Evolutionary conservation across 2,797 vertebrate genomes (phyloP).

Genomic region (Heteromormyrus szaboi): DNA sequence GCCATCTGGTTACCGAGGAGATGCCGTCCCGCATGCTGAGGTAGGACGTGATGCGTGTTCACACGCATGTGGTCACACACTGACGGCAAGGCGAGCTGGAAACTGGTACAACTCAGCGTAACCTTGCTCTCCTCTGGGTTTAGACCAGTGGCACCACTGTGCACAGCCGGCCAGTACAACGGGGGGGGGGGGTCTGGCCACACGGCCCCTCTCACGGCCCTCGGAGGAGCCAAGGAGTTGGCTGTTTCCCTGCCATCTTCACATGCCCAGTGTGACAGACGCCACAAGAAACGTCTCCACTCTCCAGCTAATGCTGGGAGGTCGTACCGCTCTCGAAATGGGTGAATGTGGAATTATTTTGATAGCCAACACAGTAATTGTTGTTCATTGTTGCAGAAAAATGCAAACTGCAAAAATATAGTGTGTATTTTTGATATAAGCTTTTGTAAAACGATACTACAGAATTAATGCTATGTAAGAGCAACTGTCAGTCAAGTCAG

Average conservation of each 20-base stretch:
- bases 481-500: not conserved
- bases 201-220: not conserved
- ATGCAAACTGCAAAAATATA: not conserved
- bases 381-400: not conserved
- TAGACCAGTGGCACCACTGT: not conserved
- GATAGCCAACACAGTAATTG: not conserved
- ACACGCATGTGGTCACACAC: conserved; percentile 4
- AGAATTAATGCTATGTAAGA: not conserved
- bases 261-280: not conserved
- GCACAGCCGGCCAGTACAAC: not conserved
- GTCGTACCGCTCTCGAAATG: not conserved
- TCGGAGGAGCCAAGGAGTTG: not conserved
- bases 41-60: conserved; percentile 10
- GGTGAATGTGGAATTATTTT: not conserved
- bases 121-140: not conserved
- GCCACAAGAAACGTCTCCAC: not conserved
- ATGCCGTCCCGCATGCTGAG: not conserved
- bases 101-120: not conserved
- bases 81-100: too few species aligned
- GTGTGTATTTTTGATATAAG: not conserved
- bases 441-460: not conserved
- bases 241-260: not conserved
- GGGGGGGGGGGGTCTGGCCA: not conserved
- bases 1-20: conserved; percentile 43
- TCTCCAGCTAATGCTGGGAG: not conserved